A percentile compares a stretch with the other conserved stretches of the same genome.
Conservation (phyloP, 1,140 invertebrate genomes). For the Drosophila micromelanica region DNA sequence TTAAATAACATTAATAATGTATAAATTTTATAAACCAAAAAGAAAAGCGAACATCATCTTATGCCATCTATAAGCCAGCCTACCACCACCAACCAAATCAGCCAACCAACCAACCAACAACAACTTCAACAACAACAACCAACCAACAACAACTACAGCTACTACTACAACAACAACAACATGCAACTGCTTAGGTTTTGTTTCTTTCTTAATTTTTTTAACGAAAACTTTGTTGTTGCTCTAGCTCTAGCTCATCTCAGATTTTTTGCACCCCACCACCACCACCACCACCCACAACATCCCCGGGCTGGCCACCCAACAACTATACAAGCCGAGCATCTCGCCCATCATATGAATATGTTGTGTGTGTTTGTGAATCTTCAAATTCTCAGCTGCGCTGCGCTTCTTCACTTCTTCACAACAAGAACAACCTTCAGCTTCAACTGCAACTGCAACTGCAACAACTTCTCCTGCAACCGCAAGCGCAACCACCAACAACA, state of each 20-base stretch:
- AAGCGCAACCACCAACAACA: slow-evolving; percentile 35
- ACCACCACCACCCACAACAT: too few relatives aligned
- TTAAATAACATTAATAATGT: slow-evolving; percentile 4
- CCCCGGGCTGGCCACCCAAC: slow-evolving; percentile 8
- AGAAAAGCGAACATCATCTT: slow-evolving; percentile 28
- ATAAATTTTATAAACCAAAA: slow-evolving; percentile 4
- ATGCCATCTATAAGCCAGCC: slow-evolving; percentile 48
- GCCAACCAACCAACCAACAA: slow-evolving; percentile 8
- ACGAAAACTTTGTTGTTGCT: slow-evolving; percentile 26
- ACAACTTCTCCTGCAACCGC: slow-evolving; percentile 34
- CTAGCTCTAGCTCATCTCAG: slow-evolving; percentile 13
- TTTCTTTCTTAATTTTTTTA: slow-evolving; percentile 3
- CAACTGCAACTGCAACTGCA: slow-evolving; percentile 40
- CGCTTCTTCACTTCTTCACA: slow-evolving; percentile 25
- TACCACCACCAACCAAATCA: slow-evolving; percentile 26
- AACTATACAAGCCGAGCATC: slow-evolving; percentile 15
- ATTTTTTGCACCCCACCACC: slow-evolving; percentile 6
- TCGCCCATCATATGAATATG: not conserved
- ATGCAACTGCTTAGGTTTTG: slow-evolving; percentile 8
- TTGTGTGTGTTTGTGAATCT: slow-evolving; percentile 5
- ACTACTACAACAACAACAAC: slow-evolving; percentile 9
- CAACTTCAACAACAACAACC: slow-evolving; percentile 17
- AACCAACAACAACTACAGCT: slow-evolving; percentile 8
- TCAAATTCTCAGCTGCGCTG: slow-evolving; percentile 34
- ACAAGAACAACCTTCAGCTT: slow-evolving; percentile 17